Percentiles rank a stretch among this genome's conserved stretches.
phyloP scores from a whole-genome alignment of 2,888 invertebrate species.

The Eremobia ochroleuca region DNA sequence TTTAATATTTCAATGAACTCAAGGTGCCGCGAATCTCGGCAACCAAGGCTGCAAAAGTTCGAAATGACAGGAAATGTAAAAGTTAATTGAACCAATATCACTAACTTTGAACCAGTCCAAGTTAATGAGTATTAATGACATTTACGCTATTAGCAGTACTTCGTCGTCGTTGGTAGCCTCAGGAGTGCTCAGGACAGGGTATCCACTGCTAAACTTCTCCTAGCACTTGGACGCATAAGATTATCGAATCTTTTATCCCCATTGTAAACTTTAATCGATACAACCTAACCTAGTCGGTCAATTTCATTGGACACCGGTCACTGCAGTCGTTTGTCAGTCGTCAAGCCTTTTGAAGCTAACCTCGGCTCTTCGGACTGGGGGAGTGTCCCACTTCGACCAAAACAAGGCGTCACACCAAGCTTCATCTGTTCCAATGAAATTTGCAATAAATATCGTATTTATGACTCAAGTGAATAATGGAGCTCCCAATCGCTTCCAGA shows the following conservation, averaged over 20 bases:
- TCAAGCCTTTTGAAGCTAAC: no score
- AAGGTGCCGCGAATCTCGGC: neutral
- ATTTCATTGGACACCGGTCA: neutral
- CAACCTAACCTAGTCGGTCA: neutral
- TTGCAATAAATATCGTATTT: neutral
- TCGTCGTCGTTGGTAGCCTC: neutral
- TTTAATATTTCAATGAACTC: neutral
- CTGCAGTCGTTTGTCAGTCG: neutral
- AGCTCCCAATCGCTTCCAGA: slow-evolving; percentile 9
- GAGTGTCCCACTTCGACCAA: no score
- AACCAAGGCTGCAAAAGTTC: slow-evolving; percentile 1
- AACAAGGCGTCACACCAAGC: neutral
- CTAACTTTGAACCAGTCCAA: slow-evolving; percentile 6
- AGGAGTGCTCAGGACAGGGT: neutral
- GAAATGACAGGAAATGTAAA: slow-evolving; percentile 43
- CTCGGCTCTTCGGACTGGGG: neutral
- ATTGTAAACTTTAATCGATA: neutral
- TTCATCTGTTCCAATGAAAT: neutral
- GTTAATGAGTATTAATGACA: slow-evolving; percentile 14
- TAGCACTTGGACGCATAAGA: neutral
- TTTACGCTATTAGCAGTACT: slow-evolving; percentile 4
- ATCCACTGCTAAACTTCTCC: neutral
- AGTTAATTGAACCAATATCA: slow-evolving; percentile 14
- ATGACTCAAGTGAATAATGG: neutral
- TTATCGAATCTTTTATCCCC: neutral